Conservation (phyloP, 2,113 vertebrate species). For the Orycteropus afer region DNA sequence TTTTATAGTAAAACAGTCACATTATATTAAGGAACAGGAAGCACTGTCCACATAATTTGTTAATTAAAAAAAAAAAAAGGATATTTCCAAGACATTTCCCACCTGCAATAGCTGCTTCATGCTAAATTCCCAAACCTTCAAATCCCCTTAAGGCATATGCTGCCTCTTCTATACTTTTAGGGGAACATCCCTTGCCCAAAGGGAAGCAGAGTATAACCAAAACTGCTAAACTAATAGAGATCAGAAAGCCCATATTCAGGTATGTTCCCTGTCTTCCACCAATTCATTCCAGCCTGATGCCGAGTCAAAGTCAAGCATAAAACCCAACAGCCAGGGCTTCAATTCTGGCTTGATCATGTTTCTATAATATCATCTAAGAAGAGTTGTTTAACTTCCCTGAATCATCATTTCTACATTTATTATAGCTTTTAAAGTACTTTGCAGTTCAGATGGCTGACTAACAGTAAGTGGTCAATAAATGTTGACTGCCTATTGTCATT, state of each 20-base stretch:
- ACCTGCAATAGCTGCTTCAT: neutral
- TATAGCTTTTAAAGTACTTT: neutral
- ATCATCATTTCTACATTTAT: neutral
- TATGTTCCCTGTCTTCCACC: neutral
- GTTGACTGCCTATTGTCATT: neutral
- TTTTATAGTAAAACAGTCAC: neutral
- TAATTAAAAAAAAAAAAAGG: slow-evolving; percentile 5
- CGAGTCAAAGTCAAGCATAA: neutral
- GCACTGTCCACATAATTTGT: neutral
- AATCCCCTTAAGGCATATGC: neutral
- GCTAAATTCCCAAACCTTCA: neutral
- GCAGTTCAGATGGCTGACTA: neutral
- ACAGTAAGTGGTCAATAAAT: neutral
- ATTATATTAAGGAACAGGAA: neutral
- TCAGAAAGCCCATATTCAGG: neutral
- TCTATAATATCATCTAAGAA: neutral
- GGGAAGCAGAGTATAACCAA: neutral
- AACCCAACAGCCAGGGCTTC: neutral
- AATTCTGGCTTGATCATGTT: neutral
- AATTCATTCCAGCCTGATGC: neutral
- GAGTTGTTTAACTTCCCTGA: neutral
- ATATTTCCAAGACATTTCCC: neutral
- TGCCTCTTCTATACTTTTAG: neutral
- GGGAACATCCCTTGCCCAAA: neutral
- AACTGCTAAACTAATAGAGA: neutral